phyloP scores from a whole-genome alignment of 2,888 invertebrate species.

The Synanthedon myopaeformis region DNA sequence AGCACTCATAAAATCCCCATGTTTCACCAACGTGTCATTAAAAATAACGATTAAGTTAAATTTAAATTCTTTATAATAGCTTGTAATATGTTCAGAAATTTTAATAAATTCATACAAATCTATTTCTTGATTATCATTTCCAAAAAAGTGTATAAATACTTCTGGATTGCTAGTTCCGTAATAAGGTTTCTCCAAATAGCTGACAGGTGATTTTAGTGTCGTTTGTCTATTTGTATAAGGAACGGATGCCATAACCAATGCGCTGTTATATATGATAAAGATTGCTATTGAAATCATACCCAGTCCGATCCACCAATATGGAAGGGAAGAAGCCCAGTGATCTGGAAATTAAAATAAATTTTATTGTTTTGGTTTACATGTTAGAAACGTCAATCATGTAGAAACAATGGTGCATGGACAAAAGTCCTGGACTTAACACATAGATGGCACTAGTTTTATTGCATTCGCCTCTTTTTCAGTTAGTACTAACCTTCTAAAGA shows the following conservation, averaged over 20 bases:
- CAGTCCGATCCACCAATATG: slow-evolving; percentile 51
- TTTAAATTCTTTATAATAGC: slow-evolving; percentile 32
- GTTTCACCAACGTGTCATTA: slow-evolving; percentile 28
- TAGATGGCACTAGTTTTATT: no score
- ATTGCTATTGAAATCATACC: slow-evolving; percentile 45
- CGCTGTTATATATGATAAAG: slow-evolving; percentile 45
- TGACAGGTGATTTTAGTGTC: slow-evolving; percentile 8
- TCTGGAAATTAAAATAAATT: slow-evolving; percentile 29
- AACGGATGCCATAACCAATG: slow-evolving; percentile 32
- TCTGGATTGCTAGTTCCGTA: slow-evolving; percentile 13
- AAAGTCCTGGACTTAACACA: no score
- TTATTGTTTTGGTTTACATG: no score
- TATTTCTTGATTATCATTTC: slow-evolving; percentile 23
- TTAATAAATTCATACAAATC: slow-evolving; percentile 35
- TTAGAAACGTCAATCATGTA: no score
- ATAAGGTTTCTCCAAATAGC: slow-evolving; percentile 7
- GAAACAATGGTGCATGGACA: no score
- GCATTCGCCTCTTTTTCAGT: no score
- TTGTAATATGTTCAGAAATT: slow-evolving; percentile 32
- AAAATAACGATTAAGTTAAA: slow-evolving; percentile 39
- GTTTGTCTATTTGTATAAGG: slow-evolving; percentile 21
- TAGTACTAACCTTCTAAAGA: no score
- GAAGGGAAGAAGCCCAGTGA: slow-evolving; percentile 42
- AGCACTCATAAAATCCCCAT: slow-evolving; percentile 19
- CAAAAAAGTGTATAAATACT: slow-evolving; percentile 46